Evolutionary conservation across 2,888 invertebrate species (phyloP), one percentile per base, ranked within the genome.

Genomic region (Aspidiotus destructor): DNA sequence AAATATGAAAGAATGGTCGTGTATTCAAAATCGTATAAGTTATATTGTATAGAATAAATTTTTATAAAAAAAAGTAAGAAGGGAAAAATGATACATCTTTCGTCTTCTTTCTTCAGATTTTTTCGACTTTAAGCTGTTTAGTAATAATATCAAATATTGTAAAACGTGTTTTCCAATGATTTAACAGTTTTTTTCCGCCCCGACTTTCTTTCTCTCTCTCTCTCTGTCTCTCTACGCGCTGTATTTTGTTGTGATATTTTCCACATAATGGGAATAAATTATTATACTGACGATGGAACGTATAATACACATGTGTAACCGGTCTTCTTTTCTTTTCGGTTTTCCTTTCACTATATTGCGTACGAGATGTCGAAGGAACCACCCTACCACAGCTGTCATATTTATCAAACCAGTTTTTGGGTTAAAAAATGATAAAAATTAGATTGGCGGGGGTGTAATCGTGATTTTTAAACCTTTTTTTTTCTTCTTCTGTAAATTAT

Each of bases 131-230:
- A 64, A 58, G 65, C 65, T 57, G 58, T 65, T 65, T 65, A 57
- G 48, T 44, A 58, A 58, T 48, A 57, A 57, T 28, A 28, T 28
- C 28, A 28, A 28, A 28, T 28, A 64, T 64, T 57, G 65, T 65
- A 65, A 65, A 65, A 65, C 65, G 65, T 65, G 65, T 65, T 65
- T 65, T 65, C 58, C 65, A 55, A 65, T 65, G 65, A 65, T 65
- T 65, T 65, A 65, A 65, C 65, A 65, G 65, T 65, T 65, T 65
- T 65, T 65, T 62, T 28, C 28, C 40, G 41, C 15, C 15, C 11
- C 28, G 48, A 16, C 55, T 54, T 17, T 54, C 15, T 64, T 55
- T 41, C 58, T 65, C 44, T 64, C 15, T 42, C 61, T n/a, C 44
- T 54, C 15, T 64, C 64, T 41, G 44, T 65, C 44, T 64, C 15